Base-by-base conservation (phyloP, 1,140 invertebrate species). In the Drosophila nebulosa region DNA sequence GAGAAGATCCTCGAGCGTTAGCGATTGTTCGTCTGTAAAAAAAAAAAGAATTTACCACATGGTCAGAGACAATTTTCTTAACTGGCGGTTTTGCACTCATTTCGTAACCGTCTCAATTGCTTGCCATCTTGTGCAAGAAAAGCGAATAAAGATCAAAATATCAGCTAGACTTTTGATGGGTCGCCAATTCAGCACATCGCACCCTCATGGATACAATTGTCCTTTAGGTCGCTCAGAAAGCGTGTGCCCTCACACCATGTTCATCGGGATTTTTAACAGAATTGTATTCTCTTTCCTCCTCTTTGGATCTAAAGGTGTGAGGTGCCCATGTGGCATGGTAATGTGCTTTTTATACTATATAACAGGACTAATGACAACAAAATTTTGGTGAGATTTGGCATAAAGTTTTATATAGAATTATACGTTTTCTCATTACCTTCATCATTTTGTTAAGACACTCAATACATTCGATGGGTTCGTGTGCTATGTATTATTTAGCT, bases 241-340 rank as follows among this genome's bases (percentile, higher is more conserved):
- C 64, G 95, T 94, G 92, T 98, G 97, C 32, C 92, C 14, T 94
- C 93, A 85, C 97, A 95, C 12, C n/a, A n/a, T 98, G 92, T 78
- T 98, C 96, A 0, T 97, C 96, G n/a, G n/a, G 90, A 98, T 97
- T 91, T 98, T 97, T 80, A 96, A 97, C 92, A 98, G 98, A 90
- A 98, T 98, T 7, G 95, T 96, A 55, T 96, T 95, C 84, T 98
- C 96, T 90, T n/a, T 98, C 97, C 67, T 97, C 96, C 75, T 96
- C 94, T 0, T 96, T 95, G n/a, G 74, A 98, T 96, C 35, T 98
- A 96, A 53, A 97, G 97, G 91, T 97, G 96, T 3, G 97, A 97
- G 36, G 97, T 97, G 16, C 94, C 95, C 18, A 92, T 9, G 97
- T 97, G 0, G 96, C 96, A 92, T 97, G 96, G n/a, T n/a, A 60